Base-by-base conservation (phyloP, 2,113 vertebrate species). In the Ornithorhynchus anatinus region DNA sequence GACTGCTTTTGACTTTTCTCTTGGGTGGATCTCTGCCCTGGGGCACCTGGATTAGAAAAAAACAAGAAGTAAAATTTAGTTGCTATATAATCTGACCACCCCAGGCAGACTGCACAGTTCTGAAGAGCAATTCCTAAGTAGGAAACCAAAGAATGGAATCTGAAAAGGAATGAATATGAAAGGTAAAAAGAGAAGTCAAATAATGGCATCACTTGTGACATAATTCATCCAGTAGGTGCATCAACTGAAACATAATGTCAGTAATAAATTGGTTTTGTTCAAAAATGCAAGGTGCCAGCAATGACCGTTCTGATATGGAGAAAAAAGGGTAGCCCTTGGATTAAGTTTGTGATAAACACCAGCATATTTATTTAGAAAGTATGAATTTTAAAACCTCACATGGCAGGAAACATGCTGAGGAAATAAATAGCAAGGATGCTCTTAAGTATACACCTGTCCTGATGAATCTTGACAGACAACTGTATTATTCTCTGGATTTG, bases 41-140 rank as follows among this genome's bases (percentile, higher is more conserved):
- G 25, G 45, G 8, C 9, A 32, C 36, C 38, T 10, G 10, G 59
- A 36, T 53, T 23, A 31, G 10, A 59, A 19, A 36, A 54, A 50
- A 62, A 31, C 61, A 57, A 2, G 15, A 79, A 76, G 50, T 17
- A 70, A 45, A 67, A 47, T 60, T 72, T 64, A 7, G 4, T 69
- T 72, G 86, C 60, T 75, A 54, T 73, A 29, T 71, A 71, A 81
- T 72, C 75, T 83, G 36, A 2, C 27, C 54, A 47, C 14, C 7
- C 29, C 48, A n/a, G 37, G 20, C 11, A 77, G 35, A 86, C 38
- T 73, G 2, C n/a, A 29, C 65, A 22, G 69, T 78, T 75, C 61
- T 73, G 50, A 76, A 85, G 53, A 77, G 39, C 1, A 3, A 69
- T 77, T 23, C 14, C 15, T 60, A 23, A 76, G 33, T 53, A 85